Evolutionary conservation across 2,797 vertebrate genomes (phyloP), one percentile per base, ranked within the genome.

Genomic region (Serranus cabrilla): DNA sequence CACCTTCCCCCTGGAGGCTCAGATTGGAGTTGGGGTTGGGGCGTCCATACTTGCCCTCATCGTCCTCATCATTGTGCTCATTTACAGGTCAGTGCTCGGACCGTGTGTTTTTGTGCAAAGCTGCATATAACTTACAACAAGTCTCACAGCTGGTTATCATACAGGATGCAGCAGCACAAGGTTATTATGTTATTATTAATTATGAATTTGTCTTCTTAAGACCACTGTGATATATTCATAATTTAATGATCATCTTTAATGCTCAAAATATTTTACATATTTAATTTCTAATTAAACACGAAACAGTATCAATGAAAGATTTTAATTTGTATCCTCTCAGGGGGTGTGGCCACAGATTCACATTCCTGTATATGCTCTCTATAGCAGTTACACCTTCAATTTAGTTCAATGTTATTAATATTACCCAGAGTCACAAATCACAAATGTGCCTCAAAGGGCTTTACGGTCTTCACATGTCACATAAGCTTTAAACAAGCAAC

Each of bases 31-130:
- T 20, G 98, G 98, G 6, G 97, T 97, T 0, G 98, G 97, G 46
- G 95, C 97, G 0, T 97, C 97, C 31, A 96, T 99, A 0, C 96
- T 99, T 27, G 98, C 96, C 1, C 93, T 99, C 80, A 96, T 97
- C 2, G 98, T 99, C 54, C 94, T 99, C 80, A 95, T 99, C 92
- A 98, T 99, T 0, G 97, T 99, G 80, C 96, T 99, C 78, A 97
- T 99, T 76, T 99, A 99, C 95, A 98, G 98, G 98, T 99, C 25
- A 52, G 91, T 67, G 21, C 21, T 5, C 42, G 8, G 5, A 51
- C n/a, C 20, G 2, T 42, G 5, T 56, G 37, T 21, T 17, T 70
- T 16, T 39, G n/a, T n/a, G n/a, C n/a, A 51, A 21, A 16, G 7
- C 23, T 51, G 12, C 21, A 25, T 25, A 8, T 5, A 51, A 52